Percentiles rank a stretch among this genome's conserved stretches.
These are phyloP conservation scores for Pedionomus torquatus DNA, from an alignment of 2,113 vertebrate genomes.

Conservation along the genomic window DNA sequence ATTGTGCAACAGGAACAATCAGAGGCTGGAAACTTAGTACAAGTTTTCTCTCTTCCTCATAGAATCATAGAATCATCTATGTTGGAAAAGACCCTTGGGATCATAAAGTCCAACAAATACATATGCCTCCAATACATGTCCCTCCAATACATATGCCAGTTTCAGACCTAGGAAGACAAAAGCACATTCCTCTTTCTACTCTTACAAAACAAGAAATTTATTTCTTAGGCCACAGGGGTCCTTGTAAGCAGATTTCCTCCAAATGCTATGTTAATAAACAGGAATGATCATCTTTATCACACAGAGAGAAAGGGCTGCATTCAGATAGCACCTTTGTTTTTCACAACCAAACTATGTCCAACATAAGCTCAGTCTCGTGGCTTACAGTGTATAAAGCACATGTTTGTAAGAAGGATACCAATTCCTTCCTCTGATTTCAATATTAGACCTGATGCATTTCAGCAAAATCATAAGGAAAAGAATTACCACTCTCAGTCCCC, in stretches of 20 bases:
- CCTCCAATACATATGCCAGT: neutral
- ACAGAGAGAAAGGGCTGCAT: rapidly evolving
- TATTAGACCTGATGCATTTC: neutral
- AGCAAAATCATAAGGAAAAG: neutral
- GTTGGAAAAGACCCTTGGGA: too few relatives aligned
- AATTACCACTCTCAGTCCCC: neutral
- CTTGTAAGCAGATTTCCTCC: neutral
- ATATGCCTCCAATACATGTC: too few relatives aligned
- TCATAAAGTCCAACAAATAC: too few relatives aligned
- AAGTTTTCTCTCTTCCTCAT: neutral
- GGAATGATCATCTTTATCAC: neutral
- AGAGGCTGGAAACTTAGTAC: neutral
- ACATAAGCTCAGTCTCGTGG: neutral
- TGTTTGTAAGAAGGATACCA: neutral
- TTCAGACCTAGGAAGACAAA: neutral
- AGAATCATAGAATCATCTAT: too few relatives aligned
- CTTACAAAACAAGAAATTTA: neutral
- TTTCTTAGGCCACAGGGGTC: neutral
- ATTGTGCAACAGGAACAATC: neutral
- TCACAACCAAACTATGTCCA: neutral
- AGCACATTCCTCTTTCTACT: neutral
- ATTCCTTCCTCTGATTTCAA: neutral
- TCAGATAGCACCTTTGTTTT: neutral
- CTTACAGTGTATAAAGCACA: neutral
- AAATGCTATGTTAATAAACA: neutral